These are phyloP conservation scores for Gandaritis pyraliata DNA, from an alignment of 2,888 invertebrate genomes.

Conservation along the genomic window DNA sequence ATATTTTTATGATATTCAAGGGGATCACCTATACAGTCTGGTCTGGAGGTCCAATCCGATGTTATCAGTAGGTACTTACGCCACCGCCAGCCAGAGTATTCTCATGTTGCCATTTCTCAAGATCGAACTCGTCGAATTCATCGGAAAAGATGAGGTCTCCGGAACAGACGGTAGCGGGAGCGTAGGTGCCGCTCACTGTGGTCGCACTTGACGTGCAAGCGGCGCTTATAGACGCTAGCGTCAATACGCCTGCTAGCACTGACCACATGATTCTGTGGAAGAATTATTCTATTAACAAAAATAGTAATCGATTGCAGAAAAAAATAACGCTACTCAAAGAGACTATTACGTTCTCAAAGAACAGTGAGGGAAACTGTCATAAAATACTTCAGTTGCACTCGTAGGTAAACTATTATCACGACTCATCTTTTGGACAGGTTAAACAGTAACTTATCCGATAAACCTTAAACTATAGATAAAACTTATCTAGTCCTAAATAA, in stretches of 20 bases:
- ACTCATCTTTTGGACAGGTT: neutral
- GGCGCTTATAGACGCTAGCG: conserved; percentile 54
- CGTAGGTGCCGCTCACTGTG: conserved; percentile 79
- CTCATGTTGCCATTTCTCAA: conserved; percentile 87
- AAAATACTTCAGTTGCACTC: too few species aligned
- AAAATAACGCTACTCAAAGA: neutral
- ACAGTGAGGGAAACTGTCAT: too few species aligned
- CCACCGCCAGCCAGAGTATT: conserved; percentile 87
- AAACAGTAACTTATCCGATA: neutral
- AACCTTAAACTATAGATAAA: neutral
- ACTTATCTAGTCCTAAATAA: neutral
- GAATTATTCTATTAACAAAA: neutral
- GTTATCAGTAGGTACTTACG: conserved; percentile 65
- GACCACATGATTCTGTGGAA: conserved; percentile 63
- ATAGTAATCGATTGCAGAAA: neutral
- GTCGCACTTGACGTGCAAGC: conserved; percentile 77
- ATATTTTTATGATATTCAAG: too few species aligned
- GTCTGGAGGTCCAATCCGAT: too few species aligned
- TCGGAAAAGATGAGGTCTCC: conserved; percentile 86
- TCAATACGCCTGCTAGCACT: conserved; percentile 53
- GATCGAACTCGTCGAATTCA: conserved; percentile 84
- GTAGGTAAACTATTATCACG: neutral
- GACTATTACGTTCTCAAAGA: too few species aligned
- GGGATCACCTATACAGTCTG: too few species aligned
- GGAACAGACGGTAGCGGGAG: conserved; percentile 77